phyloP scores from a whole-genome alignment of 2,888 invertebrate genomes.

The Acanthosoma haemorrhoidale region DNA sequence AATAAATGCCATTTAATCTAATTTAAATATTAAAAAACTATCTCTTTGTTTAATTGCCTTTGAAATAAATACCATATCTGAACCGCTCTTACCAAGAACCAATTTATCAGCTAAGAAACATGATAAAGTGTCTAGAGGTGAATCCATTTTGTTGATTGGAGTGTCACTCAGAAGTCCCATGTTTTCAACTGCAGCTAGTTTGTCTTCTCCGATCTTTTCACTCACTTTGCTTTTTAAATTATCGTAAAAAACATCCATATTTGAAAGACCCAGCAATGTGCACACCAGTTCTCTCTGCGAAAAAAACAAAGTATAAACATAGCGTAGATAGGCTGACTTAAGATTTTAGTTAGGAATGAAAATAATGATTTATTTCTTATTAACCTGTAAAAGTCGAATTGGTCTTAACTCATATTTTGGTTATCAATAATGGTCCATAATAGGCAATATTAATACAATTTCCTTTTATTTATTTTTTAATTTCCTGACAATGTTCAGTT shows the following conservation, averaged over 20 bases:
- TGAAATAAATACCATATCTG: not conserved
- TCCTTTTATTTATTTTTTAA: no score
- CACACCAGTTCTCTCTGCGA: constrained; percentile 76
- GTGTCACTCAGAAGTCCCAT: constrained; percentile 83
- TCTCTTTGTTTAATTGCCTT: no score
- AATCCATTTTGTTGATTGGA: constrained; percentile 70
- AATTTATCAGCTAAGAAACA: constrained; percentile 79
- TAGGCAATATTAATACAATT: no score
- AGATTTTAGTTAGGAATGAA: no score
- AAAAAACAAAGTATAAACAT: constrained; percentile 13
- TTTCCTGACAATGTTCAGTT: no score
- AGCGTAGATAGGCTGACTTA: no score
- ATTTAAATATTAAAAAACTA: no score
- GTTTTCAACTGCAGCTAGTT: constrained; percentile 71
- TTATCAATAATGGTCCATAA: no score
- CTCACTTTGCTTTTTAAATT: constrained; percentile 78
- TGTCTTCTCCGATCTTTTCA: constrained; percentile 68
- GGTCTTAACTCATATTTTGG: no score
- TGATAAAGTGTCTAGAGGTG: constrained; percentile 89
- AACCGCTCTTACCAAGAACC: constrained; percentile 57
- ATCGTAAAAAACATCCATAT: constrained; percentile 84
- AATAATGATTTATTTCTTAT: no score
- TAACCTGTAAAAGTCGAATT: no score
- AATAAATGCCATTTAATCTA: no score
- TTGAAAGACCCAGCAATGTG: constrained; percentile 74